These are phyloP conservation scores for Pogonocichla stellata DNA, from an alignment of 2,113 vertebrate species.

Conservation along the genomic window DNA sequence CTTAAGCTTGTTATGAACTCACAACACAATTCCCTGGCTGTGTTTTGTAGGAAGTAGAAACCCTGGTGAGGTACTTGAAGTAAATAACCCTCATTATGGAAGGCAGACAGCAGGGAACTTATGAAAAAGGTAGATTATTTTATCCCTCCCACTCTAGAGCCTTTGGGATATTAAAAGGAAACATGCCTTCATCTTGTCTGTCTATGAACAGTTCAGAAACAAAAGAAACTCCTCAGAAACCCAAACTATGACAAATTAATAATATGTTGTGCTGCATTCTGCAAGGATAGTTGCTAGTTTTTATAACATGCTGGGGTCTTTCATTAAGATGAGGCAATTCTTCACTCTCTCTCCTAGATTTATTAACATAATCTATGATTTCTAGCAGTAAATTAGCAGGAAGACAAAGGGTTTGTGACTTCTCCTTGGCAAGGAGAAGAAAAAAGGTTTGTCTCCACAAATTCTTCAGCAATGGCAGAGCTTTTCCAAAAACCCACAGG, in stretches of 20 bases:
- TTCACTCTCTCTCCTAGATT: not conserved
- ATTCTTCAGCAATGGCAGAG: not conserved
- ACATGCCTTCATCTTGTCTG: not conserved
- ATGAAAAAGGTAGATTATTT: not conserved
- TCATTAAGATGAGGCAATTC: not conserved
- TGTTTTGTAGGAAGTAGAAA: not conserved
- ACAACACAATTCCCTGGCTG: not conserved
- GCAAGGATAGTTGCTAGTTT: not conserved
- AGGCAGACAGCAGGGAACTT: not conserved
- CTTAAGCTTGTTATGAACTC: not conserved
- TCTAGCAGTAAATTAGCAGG: not conserved
- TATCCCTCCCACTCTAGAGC: not conserved
- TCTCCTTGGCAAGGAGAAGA: not conserved
- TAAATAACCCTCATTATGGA: not conserved
- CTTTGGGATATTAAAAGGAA: not conserved
- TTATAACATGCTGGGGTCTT: not conserved
- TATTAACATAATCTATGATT: not conserved
- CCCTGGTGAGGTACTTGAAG: not conserved
- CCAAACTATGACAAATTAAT: not conserved
- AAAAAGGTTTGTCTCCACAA: not conserved
- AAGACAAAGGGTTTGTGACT: not conserved
- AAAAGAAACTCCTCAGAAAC: not conserved
- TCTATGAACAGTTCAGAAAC: not conserved
- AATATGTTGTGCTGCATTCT: not conserved
- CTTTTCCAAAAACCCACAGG: not conserved